Conservation (phyloP, 2,113 vertebrate species). For the Pao palembangensis region DNA sequence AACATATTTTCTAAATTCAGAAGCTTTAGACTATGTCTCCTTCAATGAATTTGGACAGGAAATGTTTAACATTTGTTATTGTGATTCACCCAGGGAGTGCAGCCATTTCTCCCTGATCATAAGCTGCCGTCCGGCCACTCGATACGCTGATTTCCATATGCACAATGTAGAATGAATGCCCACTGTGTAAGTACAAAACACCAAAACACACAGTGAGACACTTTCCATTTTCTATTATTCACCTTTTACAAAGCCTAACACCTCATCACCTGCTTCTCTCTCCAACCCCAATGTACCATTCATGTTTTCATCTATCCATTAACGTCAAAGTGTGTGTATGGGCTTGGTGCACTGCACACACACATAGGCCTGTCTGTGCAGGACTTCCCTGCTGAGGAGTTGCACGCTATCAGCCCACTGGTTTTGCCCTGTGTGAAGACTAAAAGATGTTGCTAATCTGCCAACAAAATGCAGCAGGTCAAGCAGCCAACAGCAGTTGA, state of each 20-base stretch:
- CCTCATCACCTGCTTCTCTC: conserved; percentile 54
- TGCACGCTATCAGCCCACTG: conserved; percentile 48
- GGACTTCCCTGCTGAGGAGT: conserved; percentile 60
- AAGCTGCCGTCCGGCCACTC: conserved; percentile 31
- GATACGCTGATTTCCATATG: conserved; percentile 34
- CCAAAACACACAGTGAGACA: conserved; percentile 57
- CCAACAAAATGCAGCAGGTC: conserved; percentile 63
- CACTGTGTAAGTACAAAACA: conserved; percentile 50
- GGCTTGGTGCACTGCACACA: background rate
- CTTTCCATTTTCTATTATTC: conserved; percentile 37
- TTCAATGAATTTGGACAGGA: conserved; percentile 10
- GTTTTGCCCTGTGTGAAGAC: conserved; percentile 35
- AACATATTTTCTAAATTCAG: too few relatives aligned
- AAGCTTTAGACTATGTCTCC: background rate
- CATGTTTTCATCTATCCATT: conserved; percentile 29
- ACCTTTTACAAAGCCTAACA: conserved; percentile 6
- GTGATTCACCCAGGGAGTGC: background rate
- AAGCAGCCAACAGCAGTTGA: conserved; percentile 62
- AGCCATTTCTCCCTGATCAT: conserved; percentile 29
- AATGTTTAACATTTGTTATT: conserved; percentile 17
- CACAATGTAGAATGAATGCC: conserved; percentile 47
- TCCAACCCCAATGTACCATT: conserved; percentile 26
- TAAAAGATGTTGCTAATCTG: conserved; percentile 71
- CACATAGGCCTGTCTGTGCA: conserved; percentile 25
- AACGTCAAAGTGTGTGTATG: conserved; percentile 7